Evolutionary conservation across 2,888 invertebrate genomes (phyloP), one percentile per base, ranked within the genome.

Genomic region (Rambutsinella grinnellia): DNA sequence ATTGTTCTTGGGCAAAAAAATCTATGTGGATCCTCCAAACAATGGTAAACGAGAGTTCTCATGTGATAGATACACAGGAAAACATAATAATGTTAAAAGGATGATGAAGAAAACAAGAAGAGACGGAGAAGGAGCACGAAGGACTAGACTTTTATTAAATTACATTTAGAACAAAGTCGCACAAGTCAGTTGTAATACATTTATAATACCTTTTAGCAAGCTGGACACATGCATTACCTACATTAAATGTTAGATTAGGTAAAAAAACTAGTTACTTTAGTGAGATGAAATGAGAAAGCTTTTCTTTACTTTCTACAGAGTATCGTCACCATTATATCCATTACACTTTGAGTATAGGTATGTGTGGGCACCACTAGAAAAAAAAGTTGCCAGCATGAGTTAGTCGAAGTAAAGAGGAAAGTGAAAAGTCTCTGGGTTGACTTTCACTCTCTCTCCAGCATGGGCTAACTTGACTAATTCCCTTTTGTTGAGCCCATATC

Each of bases 161-260:
- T 72, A 72, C 72, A 65, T 72, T 36, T 72, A 65, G 72, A 72
- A 72, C 56, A 65, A 54, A 72, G 72, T 65, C 72, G 53, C n/a
- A n/a, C 65, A 65, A 72, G 72, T 72, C 72, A 36, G 58, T 53
- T 47, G 51, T 72, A 72, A 58, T 65, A 72, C 65, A 72, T 72
- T 72, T 72, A 65, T 72, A 72, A 65, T 72, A 72, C 72, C 49
- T 72, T 72, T 65, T 72, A 72, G 63, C 65, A 57, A 60, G 44
- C 58, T 53, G 72, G 72, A 72, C 72, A 72, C 72, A 71, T 70
- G 70, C 71, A 72, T 72, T 72, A 72, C 72, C 51, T 53, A 72
- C 72, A 72, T 72, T 72, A 72, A 72, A 72, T 72, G 72, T 66
- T 72, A 72, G 72, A 72, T 72, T 72, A 72, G 65, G 63, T 51